These are phyloP conservation scores for Macropodus opercularis DNA, from an alignment of 2,797 vertebrate genomes.

Conservation along the genomic window DNA sequence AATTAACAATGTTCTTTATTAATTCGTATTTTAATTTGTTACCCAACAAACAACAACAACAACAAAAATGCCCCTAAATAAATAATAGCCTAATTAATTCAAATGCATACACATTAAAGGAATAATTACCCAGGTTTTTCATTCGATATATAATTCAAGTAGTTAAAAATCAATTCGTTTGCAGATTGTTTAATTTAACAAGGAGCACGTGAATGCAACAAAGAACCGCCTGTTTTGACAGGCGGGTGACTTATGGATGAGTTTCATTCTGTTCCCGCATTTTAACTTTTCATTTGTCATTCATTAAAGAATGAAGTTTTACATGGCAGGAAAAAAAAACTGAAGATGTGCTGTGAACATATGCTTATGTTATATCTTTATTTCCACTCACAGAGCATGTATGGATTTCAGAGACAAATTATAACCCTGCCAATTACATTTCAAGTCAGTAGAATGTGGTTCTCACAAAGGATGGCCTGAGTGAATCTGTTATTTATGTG, in stretches of 20 bases:
- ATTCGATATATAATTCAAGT: too few species aligned
- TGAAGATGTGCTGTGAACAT: background rate
- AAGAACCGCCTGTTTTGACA: slow-evolving; percentile 58
- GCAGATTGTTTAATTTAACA: background rate
- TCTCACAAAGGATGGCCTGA: slow-evolving; percentile 55
- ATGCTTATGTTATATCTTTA: background rate
- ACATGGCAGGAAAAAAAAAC: background rate
- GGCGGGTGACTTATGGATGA: slow-evolving; percentile 23
- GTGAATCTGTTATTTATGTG: slow-evolving; percentile 69
- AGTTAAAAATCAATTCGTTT: rapidly evolving
- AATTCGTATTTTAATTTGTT: too few species aligned
- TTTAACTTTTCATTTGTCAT: slow-evolving; percentile 30
- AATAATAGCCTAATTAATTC: too few species aligned
- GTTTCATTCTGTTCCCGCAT: slow-evolving; percentile 28
- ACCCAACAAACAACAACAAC: too few species aligned
- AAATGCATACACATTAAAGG: too few species aligned
- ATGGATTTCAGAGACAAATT: slow-evolving; percentile 32
- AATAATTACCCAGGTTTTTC: too few species aligned
- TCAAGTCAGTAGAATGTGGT: slow-evolving; percentile 52
- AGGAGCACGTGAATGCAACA: slow-evolving; percentile 23
- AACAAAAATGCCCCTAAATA: too few species aligned
- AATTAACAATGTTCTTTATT: too few species aligned
- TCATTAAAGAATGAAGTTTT: background rate
- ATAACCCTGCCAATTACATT: slow-evolving; percentile 57
- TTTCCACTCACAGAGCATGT: background rate